Evolutionary conservation across 1,140 invertebrate genomes (phyloP).

Genomic region (Nixonia krombeini): DNA sequence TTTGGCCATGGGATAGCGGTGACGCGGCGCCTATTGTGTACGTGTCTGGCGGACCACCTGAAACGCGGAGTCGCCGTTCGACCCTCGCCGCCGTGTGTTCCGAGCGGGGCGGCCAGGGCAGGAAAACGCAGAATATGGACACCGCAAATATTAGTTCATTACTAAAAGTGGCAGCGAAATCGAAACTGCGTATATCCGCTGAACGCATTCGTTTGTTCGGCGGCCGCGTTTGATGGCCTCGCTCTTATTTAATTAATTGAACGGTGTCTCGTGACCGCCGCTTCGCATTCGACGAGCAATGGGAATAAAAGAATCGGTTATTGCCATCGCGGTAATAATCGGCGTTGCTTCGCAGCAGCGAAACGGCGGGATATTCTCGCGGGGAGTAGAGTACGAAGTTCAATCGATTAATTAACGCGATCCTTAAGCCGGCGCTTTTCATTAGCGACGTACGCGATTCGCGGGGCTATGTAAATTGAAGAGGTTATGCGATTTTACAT

Average conservation of each 20-base stretch:
- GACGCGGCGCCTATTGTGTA: slow-evolving; percentile 46
- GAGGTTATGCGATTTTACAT: slow-evolving; percentile 72
- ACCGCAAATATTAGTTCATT: slow-evolving; percentile 72
- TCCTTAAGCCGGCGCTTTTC: slow-evolving; percentile 58
- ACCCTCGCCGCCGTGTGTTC: slow-evolving; percentile 19
- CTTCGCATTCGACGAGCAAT: too few species aligned
- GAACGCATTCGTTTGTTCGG: slow-evolving; percentile 51
- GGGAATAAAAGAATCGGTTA: too few species aligned
- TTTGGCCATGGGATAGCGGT: slow-evolving; percentile 55
- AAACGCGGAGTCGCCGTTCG: slow-evolving; percentile 30
- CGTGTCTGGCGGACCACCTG: slow-evolving; percentile 44
- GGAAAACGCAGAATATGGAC: slow-evolving; percentile 52
- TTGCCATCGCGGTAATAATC: too few species aligned
- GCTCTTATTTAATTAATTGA: slow-evolving; percentile 48
- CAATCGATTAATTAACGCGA: slow-evolving; percentile 46
- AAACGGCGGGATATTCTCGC: too few species aligned
- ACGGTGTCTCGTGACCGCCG: slow-evolving; percentile 18
- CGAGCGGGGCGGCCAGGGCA: slow-evolving; percentile 2
- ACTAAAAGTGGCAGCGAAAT: slow-evolving; percentile 67
- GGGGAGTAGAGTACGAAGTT: too few species aligned
- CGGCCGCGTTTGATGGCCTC: slow-evolving; percentile 63
- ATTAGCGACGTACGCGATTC: slow-evolving; percentile 49
- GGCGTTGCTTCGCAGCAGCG: too few species aligned
- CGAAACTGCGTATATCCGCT: slow-evolving; percentile 49
- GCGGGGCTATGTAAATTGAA: slow-evolving; percentile 69